Evolutionary conservation across 2,113 vertebrate genomes (phyloP).

Genomic region (Salvelinus namaycush): DNA sequence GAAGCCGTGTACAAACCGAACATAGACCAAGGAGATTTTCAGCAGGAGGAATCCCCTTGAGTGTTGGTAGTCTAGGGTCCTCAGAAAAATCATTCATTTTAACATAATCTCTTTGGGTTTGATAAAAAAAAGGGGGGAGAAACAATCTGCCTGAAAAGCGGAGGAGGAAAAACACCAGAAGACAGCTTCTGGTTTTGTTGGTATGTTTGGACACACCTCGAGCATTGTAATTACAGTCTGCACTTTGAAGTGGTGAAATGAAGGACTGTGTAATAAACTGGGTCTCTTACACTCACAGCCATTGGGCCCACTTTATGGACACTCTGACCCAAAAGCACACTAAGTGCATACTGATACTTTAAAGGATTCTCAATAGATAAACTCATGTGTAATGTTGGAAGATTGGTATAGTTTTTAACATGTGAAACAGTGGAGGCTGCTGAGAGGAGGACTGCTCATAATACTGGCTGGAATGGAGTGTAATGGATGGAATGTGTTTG

Average conservation of each 20-base stretch:
- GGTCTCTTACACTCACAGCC: constrained; percentile 54
- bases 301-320: constrained; percentile 51
- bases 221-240: constrained; percentile 71
- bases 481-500: no score
- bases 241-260: constrained; percentile 75
- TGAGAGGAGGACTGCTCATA: no score
- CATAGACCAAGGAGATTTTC: constrained; percentile 9
- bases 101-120: constrained; percentile 66
- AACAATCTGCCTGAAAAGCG: constrained; percentile 69
- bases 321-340: constrained; percentile 13
- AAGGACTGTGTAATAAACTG: constrained; percentile 62
- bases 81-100: constrained; percentile 57
- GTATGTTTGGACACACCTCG: constrained; percentile 70
- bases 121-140: constrained; percentile 52
- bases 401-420: neutral
- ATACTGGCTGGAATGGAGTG: no score
- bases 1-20: no score
- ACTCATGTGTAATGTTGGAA: neutral
- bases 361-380: neutral
- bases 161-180: constrained; percentile 28
- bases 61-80: constrained; percentile 26
- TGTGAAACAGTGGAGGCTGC: no score
- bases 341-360: constrained; percentile 9
- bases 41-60: constrained; percentile 45
- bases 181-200: constrained; percentile 57